Base-by-base conservation (phyloP, 1,140 invertebrate species). In the Gryllus bimaculatus region DNA sequence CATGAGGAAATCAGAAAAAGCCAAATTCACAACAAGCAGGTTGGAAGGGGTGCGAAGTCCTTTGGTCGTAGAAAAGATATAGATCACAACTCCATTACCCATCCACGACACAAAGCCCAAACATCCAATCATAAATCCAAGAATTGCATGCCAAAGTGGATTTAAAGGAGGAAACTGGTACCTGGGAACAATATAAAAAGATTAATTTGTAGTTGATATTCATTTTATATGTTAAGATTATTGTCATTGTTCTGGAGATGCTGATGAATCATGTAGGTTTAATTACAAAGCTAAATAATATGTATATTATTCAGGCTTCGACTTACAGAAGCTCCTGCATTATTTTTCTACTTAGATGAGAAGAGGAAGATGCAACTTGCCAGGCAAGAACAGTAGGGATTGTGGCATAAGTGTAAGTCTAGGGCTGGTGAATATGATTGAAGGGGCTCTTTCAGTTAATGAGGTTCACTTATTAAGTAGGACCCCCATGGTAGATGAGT, bases 1-100 rank as follows among this genome's bases (percentile, higher is more conserved):
- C 92, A 97, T 96, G 66, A 92, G 85, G 83, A 96, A 95, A 84
- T 97, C 95, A 12, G 93, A 94, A 84, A 96, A 91, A 8, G 95
- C 94, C 81, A 96, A 87, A 86, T 96, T 96, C 74, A 96, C 90
- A 18, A 96, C 92, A 48, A 95, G 87, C 78, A 95, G 85, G 85
- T 96, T 96, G 79, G 94, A 94, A 18, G 95, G 94, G n/a, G 93
- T 95, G 82, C 93, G 89, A 3, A 96, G 89, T 74, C 87, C 87
- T 86, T 94, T 94, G 0, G 93, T 93, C 8, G 90, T 89, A 20
- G 89, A 88, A 85, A 96, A 97, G 80, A 96, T 93, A 85, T 94
- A 96, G 79, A 96, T 88, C 48, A 96, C 95, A 87, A 96, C 91
- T 47, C 92, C 91, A 83, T 97, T 97, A 79, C 95, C 95, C 77